These are phyloP conservation scores for Drosophila aldrichi DNA, from an alignment of 2,888 invertebrate genomes.

Conservation along the genomic window DNA sequence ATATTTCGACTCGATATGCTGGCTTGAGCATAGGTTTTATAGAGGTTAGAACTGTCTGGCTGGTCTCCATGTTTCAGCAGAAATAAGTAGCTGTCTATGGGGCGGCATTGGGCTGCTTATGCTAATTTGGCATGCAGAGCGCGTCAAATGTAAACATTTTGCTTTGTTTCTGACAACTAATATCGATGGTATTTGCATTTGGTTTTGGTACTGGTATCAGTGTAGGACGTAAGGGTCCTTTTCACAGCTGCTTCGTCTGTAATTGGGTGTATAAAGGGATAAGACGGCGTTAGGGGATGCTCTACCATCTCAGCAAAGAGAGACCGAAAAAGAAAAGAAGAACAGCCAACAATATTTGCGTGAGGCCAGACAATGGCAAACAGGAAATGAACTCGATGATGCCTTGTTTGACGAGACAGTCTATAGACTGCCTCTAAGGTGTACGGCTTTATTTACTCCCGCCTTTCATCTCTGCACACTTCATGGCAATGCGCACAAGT, in stretches of 20 bases:
- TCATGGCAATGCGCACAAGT: background rate
- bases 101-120: conserved; percentile 48
- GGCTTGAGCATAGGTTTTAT: background rate
- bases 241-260: conserved; percentile 27
- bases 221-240: conserved; percentile 26
- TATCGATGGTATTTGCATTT: conserved; percentile 42
- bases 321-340: background rate
- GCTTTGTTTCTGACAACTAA: conserved; percentile 50
- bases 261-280: conserved; percentile 44
- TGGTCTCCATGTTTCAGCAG: too few relatives aligned
- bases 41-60: conserved; percentile 1
- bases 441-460: conserved; percentile 36
- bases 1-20: conserved; percentile 31
- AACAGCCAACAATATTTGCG: conserved; percentile 30
- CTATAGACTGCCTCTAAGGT: conserved; percentile 21
- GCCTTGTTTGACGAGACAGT: conserved; percentile 27
- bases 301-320: background rate
- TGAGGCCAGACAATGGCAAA: conserved; percentile 48
- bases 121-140: conserved; percentile 68
- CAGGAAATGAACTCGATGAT: conserved; percentile 55
- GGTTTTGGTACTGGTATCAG: conserved; percentile 7
- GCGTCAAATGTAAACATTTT: conserved; percentile 57
- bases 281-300: conserved; percentile 1
- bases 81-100: conserved; percentile 1
- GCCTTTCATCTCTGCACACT: conserved; percentile 40